Base-by-base conservation (phyloP, 1,140 invertebrate genomes). In the Cyclargus thomasi region DNA sequence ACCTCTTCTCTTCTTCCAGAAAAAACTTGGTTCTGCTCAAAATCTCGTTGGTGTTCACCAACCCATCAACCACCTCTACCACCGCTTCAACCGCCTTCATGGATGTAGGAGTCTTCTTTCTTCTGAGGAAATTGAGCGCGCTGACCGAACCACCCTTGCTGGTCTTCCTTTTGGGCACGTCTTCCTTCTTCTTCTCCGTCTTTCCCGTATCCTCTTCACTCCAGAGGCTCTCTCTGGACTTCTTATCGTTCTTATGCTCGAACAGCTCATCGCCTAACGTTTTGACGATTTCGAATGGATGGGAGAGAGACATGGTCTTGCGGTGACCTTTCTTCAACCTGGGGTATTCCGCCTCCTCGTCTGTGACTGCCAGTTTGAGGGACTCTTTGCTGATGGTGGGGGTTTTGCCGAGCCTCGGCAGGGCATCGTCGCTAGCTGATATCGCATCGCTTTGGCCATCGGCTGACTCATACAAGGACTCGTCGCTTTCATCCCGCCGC, bases 261-360 rank as follows among this genome's bases (percentile, higher is more conserved):
- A 91, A 85, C 81, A 84, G 90, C 65, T 91, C 90, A 63, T 91
- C 90, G 5, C 89, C 85, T 4, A 91, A 71, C 64, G 70, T 90
- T 74, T 83, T 88, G 21, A 91, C 89, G 16, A 91, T 85, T 79
- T 91, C 90, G 92, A 92, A 96, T 93, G 67, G 95, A 91, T 85
- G 98, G 93, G 70, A 95, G 93, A 90, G 96, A 93, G 74, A 97
- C 93, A 92, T 98, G 93, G 83, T 95, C 96, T 91, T 97, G 94
- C 92, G 93, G 93, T 91, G 89, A 64, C 83, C 81, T 65, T 86
- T 85, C 66, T 88, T 91, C 7, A 35, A 66, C 70, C 74, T 89
- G 1, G 69, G 74, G 2, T 73, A 63, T 8, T 88, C 91, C 2
- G 88, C 76, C 73, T 90, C 88, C 72, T 90, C 86, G 64, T 89